phyloP scores from a whole-genome alignment of 2,797 vertebrate species.

The Bradypus variegatus region DNA sequence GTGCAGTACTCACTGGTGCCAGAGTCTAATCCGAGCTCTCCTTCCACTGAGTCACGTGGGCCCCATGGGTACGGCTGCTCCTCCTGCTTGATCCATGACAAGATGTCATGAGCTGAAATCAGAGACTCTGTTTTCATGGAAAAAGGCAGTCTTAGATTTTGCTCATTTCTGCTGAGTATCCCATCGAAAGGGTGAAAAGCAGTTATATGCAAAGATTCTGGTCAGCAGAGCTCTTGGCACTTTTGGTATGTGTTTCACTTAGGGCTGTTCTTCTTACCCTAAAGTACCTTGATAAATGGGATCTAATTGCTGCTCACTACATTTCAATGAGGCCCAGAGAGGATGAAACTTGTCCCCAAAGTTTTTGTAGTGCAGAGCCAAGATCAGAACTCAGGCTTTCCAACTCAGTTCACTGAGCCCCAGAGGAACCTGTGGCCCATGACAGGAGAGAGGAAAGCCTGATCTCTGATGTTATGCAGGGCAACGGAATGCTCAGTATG shows the following conservation, averaged over 20 bases:
- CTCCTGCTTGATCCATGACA: conserved; percentile 80
- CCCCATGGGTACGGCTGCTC: conserved; percentile 74
- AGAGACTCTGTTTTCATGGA: conserved; percentile 63
- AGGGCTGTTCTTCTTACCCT: too few species aligned
- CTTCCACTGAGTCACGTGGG: conserved; percentile 72
- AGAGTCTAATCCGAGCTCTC: conserved; percentile 70
- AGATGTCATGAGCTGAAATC: conserved; percentile 76
- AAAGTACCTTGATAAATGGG: rapidly evolving
- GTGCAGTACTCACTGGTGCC: conserved; percentile 64
- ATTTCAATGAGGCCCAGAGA: background rate
- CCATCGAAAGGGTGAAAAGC: background rate
- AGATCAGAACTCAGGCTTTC: background rate
- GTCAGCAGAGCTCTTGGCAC: rapidly evolving
- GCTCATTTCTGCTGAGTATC: background rate
- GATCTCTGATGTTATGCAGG: too few species aligned
- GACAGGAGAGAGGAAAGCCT: background rate
- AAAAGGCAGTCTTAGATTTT: conserved; percentile 11
- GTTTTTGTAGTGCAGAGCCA: background rate
- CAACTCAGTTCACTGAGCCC: too few species aligned
- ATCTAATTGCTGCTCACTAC: too few species aligned
- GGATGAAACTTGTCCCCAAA: background rate
- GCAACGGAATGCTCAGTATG: background rate
- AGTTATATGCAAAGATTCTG: background rate
- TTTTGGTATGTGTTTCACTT: too few species aligned
- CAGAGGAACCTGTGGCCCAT: background rate